Conservation (phyloP, 2,888 invertebrate genomes). For the Venusia cambrica region DNA sequence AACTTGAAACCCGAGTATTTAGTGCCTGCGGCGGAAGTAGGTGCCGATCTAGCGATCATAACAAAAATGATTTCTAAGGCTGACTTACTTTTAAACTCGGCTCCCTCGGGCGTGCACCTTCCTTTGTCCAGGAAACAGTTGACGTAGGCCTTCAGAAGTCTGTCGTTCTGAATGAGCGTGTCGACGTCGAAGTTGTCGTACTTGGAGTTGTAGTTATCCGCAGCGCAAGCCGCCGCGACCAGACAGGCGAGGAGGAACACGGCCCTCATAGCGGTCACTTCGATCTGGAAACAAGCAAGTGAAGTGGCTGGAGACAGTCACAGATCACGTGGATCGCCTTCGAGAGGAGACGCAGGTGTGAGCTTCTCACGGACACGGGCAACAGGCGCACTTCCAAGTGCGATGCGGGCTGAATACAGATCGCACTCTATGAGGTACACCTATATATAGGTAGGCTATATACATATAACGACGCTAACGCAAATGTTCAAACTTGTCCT, state of each 20-base stretch:
- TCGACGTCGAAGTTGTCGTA: constrained; percentile 89
- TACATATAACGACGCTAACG: too few species aligned
- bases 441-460: constrained; percentile 20
- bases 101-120: constrained; percentile 86
- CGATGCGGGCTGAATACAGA: constrained; percentile 50
- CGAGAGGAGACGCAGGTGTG: constrained; percentile 36
- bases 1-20: too few species aligned
- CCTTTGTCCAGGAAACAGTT: constrained; percentile 86
- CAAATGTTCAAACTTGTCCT: constrained; percentile 8
- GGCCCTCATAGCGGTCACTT: constrained; percentile 51
- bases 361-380: constrained; percentile 44
- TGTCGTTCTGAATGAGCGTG: constrained; percentile 84
- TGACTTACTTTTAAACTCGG: constrained; percentile 86
- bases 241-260: constrained; percentile 56
- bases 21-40: too few species aligned
- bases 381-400: constrained; percentile 34
- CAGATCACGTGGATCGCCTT: constrained; percentile 32
- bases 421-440: constrained; percentile 12
- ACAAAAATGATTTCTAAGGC: too few species aligned
- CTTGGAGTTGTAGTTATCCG: constrained; percentile 83
- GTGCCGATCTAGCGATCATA: too few species aligned
- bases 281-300: constrained; percentile 42
- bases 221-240: constrained; percentile 53
- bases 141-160: constrained; percentile 86
- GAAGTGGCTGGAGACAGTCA: constrained; percentile 23